Evolutionary conservation across 1,140 invertebrate species (phyloP).

Genomic region (Drosophila pruinosa): DNA sequence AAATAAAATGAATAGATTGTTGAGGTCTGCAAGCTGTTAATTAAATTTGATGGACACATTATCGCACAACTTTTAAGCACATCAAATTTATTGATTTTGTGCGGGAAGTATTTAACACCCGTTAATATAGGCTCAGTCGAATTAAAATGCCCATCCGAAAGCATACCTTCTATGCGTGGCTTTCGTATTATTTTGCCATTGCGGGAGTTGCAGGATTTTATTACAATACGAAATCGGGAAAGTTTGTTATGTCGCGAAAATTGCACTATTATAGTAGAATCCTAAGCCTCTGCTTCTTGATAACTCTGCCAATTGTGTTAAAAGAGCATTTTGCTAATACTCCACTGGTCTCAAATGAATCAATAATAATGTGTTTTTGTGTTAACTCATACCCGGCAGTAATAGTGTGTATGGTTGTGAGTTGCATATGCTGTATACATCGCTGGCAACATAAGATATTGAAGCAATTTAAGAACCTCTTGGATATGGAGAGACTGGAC

Average conservation of each 20-base stretch:
- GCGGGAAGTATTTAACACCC: neutral
- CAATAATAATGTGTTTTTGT: neutral
- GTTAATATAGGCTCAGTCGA: neutral
- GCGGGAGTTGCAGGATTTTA: neutral
- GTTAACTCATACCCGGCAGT: neutral
- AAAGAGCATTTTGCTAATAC: neutral
- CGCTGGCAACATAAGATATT: slow-evolving; percentile 24
- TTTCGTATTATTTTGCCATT: neutral
- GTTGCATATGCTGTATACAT: slow-evolving; percentile 1
- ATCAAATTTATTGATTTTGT: neutral
- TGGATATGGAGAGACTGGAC: neutral
- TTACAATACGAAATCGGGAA: neutral
- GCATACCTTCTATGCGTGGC: neutral
- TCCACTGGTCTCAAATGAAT: neutral
- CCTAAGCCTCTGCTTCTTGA: neutral
- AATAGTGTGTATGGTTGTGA: neutral
- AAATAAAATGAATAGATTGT: neutral
- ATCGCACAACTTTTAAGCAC: neutral
- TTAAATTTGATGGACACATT: neutral
- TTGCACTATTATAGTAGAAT: neutral
- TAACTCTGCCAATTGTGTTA: neutral
- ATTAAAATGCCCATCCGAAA: slow-evolving; percentile 6
- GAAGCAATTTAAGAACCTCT: neutral
- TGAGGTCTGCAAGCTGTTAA: neutral
- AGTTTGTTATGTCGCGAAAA: neutral